Conservation (phyloP, 1,140 invertebrate species). For the Drosophila aff. region DNA sequence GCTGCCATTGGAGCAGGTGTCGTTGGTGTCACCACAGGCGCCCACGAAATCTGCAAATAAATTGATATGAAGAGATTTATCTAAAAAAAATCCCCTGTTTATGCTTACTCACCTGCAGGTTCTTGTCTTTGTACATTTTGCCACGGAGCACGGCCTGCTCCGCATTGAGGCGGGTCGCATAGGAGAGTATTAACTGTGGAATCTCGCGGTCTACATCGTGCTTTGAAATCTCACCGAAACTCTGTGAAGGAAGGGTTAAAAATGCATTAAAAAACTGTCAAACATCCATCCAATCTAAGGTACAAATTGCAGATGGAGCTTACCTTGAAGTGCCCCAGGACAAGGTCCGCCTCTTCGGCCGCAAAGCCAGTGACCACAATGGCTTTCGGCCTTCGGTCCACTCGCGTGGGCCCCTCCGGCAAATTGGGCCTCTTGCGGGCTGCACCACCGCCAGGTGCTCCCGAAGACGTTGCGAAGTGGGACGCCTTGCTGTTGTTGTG, state of each 20-base stretch:
- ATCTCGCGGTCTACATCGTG: slow-evolving; percentile 83
- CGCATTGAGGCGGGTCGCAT: slow-evolving; percentile 83
- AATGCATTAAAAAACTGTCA: neutral
- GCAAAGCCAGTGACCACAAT: slow-evolving; percentile 82
- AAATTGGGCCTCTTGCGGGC: slow-evolving; percentile 62
- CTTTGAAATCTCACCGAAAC: slow-evolving; percentile 84
- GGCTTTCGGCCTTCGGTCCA: slow-evolving; percentile 80
- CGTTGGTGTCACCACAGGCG: slow-evolving; percentile 68
- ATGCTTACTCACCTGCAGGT: slow-evolving; percentile 74
- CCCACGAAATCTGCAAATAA: slow-evolving; percentile 72
- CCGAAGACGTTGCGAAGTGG: slow-evolving; percentile 33
- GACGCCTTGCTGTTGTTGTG: slow-evolving; percentile 30
- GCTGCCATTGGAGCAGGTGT: slow-evolving; percentile 58
- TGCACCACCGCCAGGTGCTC: slow-evolving; percentile 32
- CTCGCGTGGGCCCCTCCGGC: slow-evolving; percentile 76
- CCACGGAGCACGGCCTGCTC: slow-evolving; percentile 84
- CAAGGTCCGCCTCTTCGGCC: slow-evolving; percentile 79
- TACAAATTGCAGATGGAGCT: neutral
- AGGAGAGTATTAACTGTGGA: slow-evolving; percentile 80
- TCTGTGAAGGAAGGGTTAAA: slow-evolving; percentile 33
- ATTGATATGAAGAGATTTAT: neutral
- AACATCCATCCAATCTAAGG: neutral
- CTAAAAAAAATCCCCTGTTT: too few species aligned
- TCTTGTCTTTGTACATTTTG: slow-evolving; percentile 84
- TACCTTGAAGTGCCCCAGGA: slow-evolving; percentile 84